Evolutionary conservation across 2,113 vertebrate species (phyloP), one percentile per base, ranked within the genome.

Genomic region (Nestor notabilis): DNA sequence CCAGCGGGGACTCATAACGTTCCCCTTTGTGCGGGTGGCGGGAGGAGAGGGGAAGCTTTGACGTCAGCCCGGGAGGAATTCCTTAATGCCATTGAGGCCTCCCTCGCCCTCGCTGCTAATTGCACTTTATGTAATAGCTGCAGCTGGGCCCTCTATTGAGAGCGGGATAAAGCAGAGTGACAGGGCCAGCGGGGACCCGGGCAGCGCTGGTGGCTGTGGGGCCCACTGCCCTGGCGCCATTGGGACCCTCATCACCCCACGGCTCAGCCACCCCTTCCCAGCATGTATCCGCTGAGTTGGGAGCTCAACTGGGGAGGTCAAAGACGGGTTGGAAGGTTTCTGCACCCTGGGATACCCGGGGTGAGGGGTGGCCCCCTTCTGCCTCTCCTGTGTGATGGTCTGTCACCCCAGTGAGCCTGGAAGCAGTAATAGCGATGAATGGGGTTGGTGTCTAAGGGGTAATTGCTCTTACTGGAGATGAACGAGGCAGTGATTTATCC

Each of bases 11-110:
- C 29, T 90, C 75, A 90, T 76, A 90, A 95, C 53, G 10, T 94
- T 71, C 89, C 92, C 91, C 84, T 95, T 96, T 96, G 96, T 97
- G 92, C 43, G 29, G 55, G 52, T 11, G 20, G 47, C 16, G 5
- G 76, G 77, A 68, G 94, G 83, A 68, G 95, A 96, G 93, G 96
- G 47, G 94, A 83, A 89, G 97, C 87, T 97, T 97, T 97, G 94
- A 97, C 97, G 96, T 97, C 97, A 97, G 75, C 71, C 71, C 10
- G 78, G 55, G 91, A 96, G 95, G 97, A 97, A 97, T 97, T 97
- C 96, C 97, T 97, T 95, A 95, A 97, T 97, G 96, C 96, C 95
- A 94, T 79, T 87, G 95, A 95, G 92, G 58, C 86, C 94, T 77
- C 91, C 80, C 50, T 46, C 28, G 60, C 60, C 82, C 37, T 65